Percentiles rank a stretch among this genome's conserved stretches.
These are phyloP conservation scores for Oncorhynchus masou DNA, from an alignment of 2,113 vertebrate genomes.

Conservation along the genomic window DNA sequence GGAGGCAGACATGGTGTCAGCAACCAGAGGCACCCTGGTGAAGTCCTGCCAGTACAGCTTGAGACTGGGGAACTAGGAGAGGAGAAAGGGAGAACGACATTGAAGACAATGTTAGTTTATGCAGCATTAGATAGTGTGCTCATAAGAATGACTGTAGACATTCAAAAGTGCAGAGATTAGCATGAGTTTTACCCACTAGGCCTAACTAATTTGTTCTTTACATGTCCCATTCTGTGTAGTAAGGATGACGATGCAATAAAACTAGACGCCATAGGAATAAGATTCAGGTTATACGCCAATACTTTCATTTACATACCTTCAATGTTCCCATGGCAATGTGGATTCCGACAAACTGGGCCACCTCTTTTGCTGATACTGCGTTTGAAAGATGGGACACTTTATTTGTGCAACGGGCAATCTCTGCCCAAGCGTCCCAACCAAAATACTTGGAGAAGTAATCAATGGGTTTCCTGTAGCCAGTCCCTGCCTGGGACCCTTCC, in stretches of 20 bases:
- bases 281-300: background rate
- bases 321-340: slow-evolving; percentile 80
- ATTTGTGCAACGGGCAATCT: slow-evolving; percentile 64
- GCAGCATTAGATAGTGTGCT: too few relatives aligned
- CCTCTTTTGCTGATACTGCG: slow-evolving; percentile 61
- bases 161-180: too few relatives aligned
- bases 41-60: slow-evolving; percentile 75
- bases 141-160: too few relatives aligned
- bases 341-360: slow-evolving; percentile 74
- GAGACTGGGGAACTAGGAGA: slow-evolving; percentile 69
- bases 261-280: background rate
- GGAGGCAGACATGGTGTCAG: slow-evolving; percentile 68
- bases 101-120: too few relatives aligned
- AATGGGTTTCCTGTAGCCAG: slow-evolving; percentile 51
- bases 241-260: too few relatives aligned
- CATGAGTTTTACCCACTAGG: too few relatives aligned
- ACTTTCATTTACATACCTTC: slow-evolving; percentile 61
- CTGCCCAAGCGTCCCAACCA: slow-evolving; percentile 69
- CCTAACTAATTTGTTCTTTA: too few relatives aligned
- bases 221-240: too few relatives aligned
- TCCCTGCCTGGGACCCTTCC: background rate
- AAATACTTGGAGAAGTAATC: slow-evolving; percentile 73
- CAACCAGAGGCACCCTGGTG: slow-evolving; percentile 73
- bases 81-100: background rate
- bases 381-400: slow-evolving; percentile 36